phyloP scores from a whole-genome alignment of 2,888 invertebrate genomes.

The Lingula anatina region DNA sequence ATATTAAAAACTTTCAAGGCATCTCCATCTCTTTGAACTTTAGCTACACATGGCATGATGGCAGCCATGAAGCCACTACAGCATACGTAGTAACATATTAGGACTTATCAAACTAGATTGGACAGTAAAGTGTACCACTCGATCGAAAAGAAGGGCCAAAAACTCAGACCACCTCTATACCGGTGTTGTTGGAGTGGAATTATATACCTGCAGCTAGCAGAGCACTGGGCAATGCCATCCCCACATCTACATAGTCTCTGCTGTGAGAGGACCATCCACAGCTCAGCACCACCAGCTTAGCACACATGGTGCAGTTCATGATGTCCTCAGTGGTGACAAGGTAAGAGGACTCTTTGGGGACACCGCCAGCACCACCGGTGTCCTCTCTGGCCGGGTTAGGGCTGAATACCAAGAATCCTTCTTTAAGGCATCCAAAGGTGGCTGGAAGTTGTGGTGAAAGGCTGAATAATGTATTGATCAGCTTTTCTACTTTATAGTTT shows the following conservation, averaged over 20 bases:
- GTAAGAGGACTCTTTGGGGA: slow-evolving; percentile 25
- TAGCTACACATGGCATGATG: too few relatives aligned
- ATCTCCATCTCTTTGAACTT: too few relatives aligned
- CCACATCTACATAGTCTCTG: slow-evolving; percentile 12
- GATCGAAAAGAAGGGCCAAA: too few relatives aligned
- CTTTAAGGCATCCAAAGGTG: slow-evolving; percentile 34
- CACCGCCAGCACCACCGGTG: too few relatives aligned
- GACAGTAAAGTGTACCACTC: too few relatives aligned
- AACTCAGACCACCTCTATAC: too few relatives aligned
- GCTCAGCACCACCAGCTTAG: slow-evolving; percentile 43
- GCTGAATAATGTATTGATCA: neutral
- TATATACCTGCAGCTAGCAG: slow-evolving; percentile 36
- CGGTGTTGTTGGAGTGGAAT: too few relatives aligned
- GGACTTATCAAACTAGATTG: too few relatives aligned
- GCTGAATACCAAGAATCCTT: slow-evolving; percentile 31
- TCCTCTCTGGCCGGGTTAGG: slow-evolving; percentile 24
- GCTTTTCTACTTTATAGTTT: too few relatives aligned
- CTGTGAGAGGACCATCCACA: slow-evolving; percentile 27
- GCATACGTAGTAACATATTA: too few relatives aligned
- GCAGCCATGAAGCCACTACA: too few relatives aligned
- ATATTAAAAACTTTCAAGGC: too few relatives aligned
- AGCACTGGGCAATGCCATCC: slow-evolving; percentile 25
- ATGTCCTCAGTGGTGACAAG: slow-evolving; percentile 37
- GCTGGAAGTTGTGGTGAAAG: slow-evolving; percentile 23
- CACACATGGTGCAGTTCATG: slow-evolving; percentile 24